Conservation (phyloP, 2,797 vertebrate genomes). For the Paratrypauchen microcephalus region DNA sequence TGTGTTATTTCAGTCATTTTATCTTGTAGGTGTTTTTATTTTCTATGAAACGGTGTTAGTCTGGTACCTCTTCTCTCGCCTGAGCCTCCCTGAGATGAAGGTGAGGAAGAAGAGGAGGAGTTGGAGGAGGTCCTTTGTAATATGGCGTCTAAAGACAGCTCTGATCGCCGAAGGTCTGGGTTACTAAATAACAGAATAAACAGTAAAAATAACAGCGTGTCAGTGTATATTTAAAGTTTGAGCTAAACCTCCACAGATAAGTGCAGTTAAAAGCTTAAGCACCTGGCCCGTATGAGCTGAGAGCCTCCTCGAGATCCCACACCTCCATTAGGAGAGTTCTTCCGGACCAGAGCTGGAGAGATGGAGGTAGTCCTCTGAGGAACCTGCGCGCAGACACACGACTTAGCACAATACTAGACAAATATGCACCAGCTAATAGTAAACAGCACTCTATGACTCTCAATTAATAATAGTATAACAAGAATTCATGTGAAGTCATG, state of each 20-base stretch:
- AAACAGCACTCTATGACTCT: background rate
- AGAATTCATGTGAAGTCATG: no score
- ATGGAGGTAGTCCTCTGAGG: slow-evolving; percentile 95
- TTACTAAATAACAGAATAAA: slow-evolving; percentile 74
- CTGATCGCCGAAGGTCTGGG: slow-evolving; percentile 87
- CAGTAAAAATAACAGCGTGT: background rate
- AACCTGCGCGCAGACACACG: slow-evolving; percentile 74
- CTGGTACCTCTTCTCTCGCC: slow-evolving; percentile 82
- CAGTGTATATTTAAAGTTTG: slow-evolving; percentile 6
- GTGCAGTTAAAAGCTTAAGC: slow-evolving; percentile 18
- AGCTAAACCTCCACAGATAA: background rate
- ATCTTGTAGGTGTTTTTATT: no score
- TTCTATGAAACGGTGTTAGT: background rate
- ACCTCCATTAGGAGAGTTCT: slow-evolving; percentile 92
- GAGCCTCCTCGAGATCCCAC: slow-evolving; percentile 82
- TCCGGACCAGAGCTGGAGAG: slow-evolving; percentile 92
- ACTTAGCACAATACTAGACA: background rate
- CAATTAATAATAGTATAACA: background rate
- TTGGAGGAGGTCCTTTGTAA: slow-evolving; percentile 92
- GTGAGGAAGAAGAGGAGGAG: slow-evolving; percentile 94
- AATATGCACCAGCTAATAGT: background rate
- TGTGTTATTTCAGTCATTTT: no score
- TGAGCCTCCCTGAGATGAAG: slow-evolving; percentile 92
- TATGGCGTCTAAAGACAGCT: slow-evolving; percentile 86
- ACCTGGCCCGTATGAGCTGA: slow-evolving; percentile 91